Percentiles rank a stretch among this genome's conserved stretches.
phyloP scores from a whole-genome alignment of 2,888 invertebrate species.

The Oligia strigilis region DNA sequence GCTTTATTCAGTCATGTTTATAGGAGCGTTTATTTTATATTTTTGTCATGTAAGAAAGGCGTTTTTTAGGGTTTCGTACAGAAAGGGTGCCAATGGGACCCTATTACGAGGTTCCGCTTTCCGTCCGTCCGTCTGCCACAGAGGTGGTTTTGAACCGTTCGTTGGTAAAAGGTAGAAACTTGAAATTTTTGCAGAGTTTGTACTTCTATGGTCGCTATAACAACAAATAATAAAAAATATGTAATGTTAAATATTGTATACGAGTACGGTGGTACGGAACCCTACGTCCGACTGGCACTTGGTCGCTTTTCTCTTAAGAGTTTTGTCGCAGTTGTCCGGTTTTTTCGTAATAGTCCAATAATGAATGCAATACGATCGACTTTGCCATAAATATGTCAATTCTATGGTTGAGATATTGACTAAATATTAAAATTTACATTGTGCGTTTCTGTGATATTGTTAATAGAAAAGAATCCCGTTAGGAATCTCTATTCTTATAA shows the following conservation, averaged over 20 bases:
- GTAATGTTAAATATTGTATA: not conserved
- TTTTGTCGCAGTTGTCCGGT: constrained; percentile 19
- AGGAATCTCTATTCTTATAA: constrained; percentile 23
- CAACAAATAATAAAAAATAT: not conserved
- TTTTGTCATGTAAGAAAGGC: constrained; percentile 34
- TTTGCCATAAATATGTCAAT: constrained; percentile 47
- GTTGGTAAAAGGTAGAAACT: not conserved
- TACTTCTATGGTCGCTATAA: not conserved
- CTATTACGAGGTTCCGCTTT: not conserved
- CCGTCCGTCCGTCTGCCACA: not conserved
- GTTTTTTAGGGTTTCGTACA: not conserved
- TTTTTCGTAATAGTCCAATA: constrained; percentile 37
- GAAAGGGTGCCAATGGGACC: not conserved
- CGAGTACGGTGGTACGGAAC: not conserved
- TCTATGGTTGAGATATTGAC: constrained; percentile 47
- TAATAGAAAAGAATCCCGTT: constrained; percentile 37
- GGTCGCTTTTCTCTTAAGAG: not conserved
- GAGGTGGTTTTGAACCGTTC: not conserved
- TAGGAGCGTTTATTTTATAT: constrained; percentile 31
- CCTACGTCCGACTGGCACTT: not conserved
- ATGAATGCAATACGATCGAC: constrained; percentile 16
- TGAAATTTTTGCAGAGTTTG: not conserved
- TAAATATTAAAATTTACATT: constrained; percentile 38
- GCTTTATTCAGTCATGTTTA: constrained; percentile 47
- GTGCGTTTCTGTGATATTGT: constrained; percentile 6